Evolutionary conservation across 1,140 invertebrate species (phyloP).

Genomic region (Tetramorium simillimum): DNA sequence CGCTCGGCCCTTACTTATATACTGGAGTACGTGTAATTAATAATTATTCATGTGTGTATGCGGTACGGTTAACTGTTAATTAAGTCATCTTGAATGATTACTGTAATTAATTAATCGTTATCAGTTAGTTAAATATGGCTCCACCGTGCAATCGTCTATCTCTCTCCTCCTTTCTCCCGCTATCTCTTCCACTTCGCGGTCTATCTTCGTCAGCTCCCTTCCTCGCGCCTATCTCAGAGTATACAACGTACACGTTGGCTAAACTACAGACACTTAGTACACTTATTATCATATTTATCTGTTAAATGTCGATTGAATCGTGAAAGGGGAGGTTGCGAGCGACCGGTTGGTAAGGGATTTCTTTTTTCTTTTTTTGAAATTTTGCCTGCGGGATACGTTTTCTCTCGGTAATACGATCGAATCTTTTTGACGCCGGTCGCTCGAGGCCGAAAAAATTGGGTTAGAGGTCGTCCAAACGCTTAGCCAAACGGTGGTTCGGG

Average conservation of each 20-base stretch:
- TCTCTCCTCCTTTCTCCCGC: conserved; percentile 38
- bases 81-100: conserved; percentile 83
- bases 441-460: neutral
- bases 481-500: conserved; percentile 10
- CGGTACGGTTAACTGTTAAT: conserved; percentile 82
- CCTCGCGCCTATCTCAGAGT: conserved; percentile 77
- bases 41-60: conserved; percentile 82
- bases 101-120: conserved; percentile 83
- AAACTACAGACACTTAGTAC: conserved; percentile 85
- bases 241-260: conserved; percentile 83
- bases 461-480: neutral
- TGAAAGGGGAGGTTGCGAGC: conserved; percentile 66
- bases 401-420: conserved; percentile 16
- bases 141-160: conserved; percentile 79
- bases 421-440: conserved; percentile 36
- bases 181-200: conserved; percentile 61
- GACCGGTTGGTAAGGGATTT: conserved; percentile 56
- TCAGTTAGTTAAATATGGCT: conserved; percentile 83
- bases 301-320: conserved; percentile 77
- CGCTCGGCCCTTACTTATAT: conserved; percentile 74
- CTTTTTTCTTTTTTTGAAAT: conserved; percentile 37
- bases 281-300: conserved; percentile 84
- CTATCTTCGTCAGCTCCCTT: conserved; percentile 52
- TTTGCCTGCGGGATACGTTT: conserved; percentile 28
- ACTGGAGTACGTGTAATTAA: conserved; percentile 80